These are phyloP conservation scores for Montipora cactus DNA, from an alignment of 64 coral and sea anemone genomes.

Conservation along the genomic window DNA sequence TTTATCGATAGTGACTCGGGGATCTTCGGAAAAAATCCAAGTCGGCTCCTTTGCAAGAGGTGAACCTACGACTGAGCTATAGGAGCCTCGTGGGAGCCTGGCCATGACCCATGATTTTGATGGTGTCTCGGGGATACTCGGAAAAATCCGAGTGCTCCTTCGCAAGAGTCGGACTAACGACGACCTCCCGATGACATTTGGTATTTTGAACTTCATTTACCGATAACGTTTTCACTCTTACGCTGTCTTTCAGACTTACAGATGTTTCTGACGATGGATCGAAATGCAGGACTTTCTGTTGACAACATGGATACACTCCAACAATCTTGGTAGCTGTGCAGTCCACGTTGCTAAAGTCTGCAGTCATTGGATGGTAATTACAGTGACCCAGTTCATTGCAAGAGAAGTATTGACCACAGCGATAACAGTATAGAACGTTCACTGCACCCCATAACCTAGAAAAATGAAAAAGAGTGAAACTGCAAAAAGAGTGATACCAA, in stretches of 20 bases:
- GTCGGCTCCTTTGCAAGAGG: no score
- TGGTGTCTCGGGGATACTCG: no score
- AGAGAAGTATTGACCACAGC: conserved; percentile 82
- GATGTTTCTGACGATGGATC: conserved; percentile 72
- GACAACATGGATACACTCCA: conserved; percentile 93
- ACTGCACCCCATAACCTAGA: conserved; percentile 85
- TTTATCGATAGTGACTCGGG: no score
- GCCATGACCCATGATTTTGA: no score
- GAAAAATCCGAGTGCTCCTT: no score
- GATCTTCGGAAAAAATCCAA: no score
- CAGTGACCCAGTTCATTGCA: conserved; percentile 92
- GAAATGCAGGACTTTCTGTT: conserved; percentile 85
- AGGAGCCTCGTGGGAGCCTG: no score
- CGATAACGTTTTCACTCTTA: no score
- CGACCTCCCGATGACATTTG: no score
- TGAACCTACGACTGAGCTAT: no score
- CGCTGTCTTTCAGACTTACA: conserved; percentile 49
- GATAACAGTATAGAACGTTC: conserved; percentile 83
- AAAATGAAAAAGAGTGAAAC: not conserved
- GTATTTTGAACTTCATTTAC: no score
- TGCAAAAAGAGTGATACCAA: not conserved
- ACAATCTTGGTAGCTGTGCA: conserved; percentile 48
- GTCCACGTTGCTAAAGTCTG: conserved; percentile 50
- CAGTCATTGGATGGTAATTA: conserved; percentile 74
- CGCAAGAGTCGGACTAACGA: no score